A percentile compares a stretch with the other conserved stretches of the same genome.
These are phyloP conservation scores for Tetramorium alpestre DNA, from an alignment of 1,140 invertebrate species.

Conservation along the genomic window DNA sequence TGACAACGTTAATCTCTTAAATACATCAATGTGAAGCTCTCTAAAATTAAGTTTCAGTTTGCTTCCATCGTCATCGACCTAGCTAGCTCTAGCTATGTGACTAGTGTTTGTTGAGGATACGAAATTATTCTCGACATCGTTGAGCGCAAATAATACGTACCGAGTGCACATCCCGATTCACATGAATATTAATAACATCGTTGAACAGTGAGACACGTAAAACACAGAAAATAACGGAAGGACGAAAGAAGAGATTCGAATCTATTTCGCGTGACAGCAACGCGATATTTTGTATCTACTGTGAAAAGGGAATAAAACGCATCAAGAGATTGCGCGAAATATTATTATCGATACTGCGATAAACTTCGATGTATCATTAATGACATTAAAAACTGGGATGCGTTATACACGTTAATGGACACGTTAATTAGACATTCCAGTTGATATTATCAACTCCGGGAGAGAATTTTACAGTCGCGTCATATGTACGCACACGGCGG, in stretches of 20 bases:
- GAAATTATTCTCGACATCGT: constrained; percentile 68
- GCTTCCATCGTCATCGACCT: constrained; percentile 23
- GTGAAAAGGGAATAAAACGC: constrained; percentile 11
- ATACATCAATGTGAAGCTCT: constrained; percentile 20
- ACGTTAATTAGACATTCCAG: constrained; percentile 6
- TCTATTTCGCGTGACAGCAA: constrained; percentile 39
- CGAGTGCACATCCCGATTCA: constrained; percentile 61
- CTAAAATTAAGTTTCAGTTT: constrained; percentile 30
- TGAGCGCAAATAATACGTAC: constrained; percentile 53
- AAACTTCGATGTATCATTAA: background rate
- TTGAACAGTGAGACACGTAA: constrained; percentile 45
- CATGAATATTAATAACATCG: constrained; percentile 70
- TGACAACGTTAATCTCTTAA: constrained; percentile 63
- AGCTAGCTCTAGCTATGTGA: background rate
- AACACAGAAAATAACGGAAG: constrained; percentile 53
- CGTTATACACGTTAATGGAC: background rate
- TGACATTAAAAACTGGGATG: constrained; percentile 10
- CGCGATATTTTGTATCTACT: background rate
- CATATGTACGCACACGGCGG: no score
- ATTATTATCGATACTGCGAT: constrained; percentile 3
- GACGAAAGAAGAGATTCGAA: constrained; percentile 7
- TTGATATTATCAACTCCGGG: background rate
- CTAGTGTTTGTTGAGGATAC: constrained; percentile 55
- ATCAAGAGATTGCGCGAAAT: constrained; percentile 29
- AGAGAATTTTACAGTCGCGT: constrained; percentile 27